phyloP scores from a whole-genome alignment of 2,888 invertebrate genomes.

The Nudaria mundana region DNA sequence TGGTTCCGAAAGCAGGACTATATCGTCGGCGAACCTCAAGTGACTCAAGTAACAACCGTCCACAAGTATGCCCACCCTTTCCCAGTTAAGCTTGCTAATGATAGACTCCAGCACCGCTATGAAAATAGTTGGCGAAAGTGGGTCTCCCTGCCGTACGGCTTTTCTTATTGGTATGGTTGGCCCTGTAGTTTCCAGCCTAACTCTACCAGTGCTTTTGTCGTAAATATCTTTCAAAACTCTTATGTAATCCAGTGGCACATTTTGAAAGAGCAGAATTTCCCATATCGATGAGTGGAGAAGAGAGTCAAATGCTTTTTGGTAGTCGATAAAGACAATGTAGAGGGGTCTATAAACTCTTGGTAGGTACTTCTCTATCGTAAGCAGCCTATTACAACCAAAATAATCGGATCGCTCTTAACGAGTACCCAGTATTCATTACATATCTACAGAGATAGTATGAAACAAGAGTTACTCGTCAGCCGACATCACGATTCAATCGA shows the following conservation, averaged over 20 bases:
- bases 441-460: no score
- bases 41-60: no score
- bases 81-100: neutral
- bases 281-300: slow-evolving; percentile 4
- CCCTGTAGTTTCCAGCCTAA: slow-evolving; percentile 3
- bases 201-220: slow-evolving; percentile 2
- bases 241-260: slow-evolving; percentile 3
- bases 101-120: neutral
- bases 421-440: slow-evolving; percentile 12
- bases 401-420: no score
- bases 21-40: no score
- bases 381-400: no score
- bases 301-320: no score
- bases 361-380: slow-evolving; percentile 6
- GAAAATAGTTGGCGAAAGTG: neutral
- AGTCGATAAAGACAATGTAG: no score
- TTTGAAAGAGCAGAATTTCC: neutral
- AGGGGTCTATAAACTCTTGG: no score
- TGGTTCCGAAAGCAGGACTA: no score
- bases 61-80: neutral
- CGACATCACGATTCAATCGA: slow-evolving; percentile 32
- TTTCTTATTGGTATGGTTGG: neutral
- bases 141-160: slow-evolving; percentile 11
- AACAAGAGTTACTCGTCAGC: no score
- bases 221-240: neutral